Percentiles rank a stretch among this genome's conserved stretches.
Conservation (phyloP, 2,888 invertebrate genomes). For the Nomada hirtipes region DNA sequence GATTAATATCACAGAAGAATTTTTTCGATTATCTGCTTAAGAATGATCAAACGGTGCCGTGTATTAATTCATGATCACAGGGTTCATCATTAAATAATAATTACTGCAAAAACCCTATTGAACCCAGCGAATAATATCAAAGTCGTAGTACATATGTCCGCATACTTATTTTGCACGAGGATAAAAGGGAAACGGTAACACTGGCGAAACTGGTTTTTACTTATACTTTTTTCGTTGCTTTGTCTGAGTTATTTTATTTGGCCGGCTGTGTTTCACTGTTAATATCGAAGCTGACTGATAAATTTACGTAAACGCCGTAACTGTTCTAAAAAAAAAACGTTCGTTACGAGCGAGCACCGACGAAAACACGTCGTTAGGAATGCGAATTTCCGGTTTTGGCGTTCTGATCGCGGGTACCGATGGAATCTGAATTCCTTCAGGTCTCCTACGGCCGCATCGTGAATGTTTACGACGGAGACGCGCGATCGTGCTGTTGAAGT, state of each 20-base stretch:
- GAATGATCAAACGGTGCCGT: no score
- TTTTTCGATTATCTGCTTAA: no score
- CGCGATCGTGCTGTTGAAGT: slow-evolving; percentile 11
- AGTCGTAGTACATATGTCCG: no score
- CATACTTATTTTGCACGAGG: no score
- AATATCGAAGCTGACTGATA: slow-evolving; percentile 64
- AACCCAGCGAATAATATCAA: no score
- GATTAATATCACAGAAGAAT: no score
- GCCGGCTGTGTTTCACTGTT: slow-evolving; percentile 58
- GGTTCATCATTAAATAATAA: no score
- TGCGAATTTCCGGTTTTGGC: slow-evolving; percentile 9
- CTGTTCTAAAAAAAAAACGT: slow-evolving; percentile 30
- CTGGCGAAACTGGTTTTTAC: slow-evolving; percentile 66
- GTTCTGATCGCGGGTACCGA: not conserved
- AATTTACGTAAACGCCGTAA: slow-evolving; percentile 64
- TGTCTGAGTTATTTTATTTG: slow-evolving; percentile 40
- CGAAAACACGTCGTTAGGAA: slow-evolving; percentile 32
- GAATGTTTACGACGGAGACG: slow-evolving; percentile 13
- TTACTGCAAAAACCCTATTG: no score
- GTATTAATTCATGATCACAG: no score
- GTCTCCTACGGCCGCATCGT: not conserved
- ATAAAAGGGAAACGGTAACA: no score
- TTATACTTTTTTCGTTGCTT: slow-evolving; percentile 7
- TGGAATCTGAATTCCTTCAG: slow-evolving; percentile 3
- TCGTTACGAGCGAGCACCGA: slow-evolving; percentile 38